Conservation (phyloP, 1,140 invertebrate genomes). For the Latrodectus geometricus region DNA sequence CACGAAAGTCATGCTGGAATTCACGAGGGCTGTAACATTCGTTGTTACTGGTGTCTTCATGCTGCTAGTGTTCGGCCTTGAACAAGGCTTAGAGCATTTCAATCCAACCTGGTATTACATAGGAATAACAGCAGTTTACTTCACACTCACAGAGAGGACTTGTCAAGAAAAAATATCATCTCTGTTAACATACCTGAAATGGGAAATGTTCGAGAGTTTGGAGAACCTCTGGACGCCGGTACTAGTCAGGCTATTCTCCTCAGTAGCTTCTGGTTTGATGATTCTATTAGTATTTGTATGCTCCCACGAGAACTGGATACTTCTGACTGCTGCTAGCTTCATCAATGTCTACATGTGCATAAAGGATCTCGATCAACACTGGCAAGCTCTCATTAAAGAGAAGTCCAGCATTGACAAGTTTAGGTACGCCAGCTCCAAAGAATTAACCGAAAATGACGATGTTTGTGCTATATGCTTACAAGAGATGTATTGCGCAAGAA, state of each 20-base stretch:
- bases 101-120: slow-evolving; percentile 77
- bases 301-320: slow-evolving; percentile 63
- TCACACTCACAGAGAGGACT: slow-evolving; percentile 79
- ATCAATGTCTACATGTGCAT: slow-evolving; percentile 77
- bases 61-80: slow-evolving; percentile 79
- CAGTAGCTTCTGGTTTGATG: slow-evolving; percentile 68
- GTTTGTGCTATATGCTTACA: slow-evolving; percentile 82
- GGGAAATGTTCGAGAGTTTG: slow-evolving; percentile 76
- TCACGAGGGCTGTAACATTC: slow-evolving; percentile 84
- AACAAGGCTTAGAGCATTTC: slow-evolving; percentile 81
- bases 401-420: slow-evolving; percentile 75
- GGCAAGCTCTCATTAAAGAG: slow-evolving; percentile 73
- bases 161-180: slow-evolving; percentile 73
- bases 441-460: slow-evolving; percentile 78
- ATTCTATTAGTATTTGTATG: slow-evolving; percentile 57
- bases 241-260: slow-evolving; percentile 73
- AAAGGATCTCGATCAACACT: slow-evolving; percentile 74
- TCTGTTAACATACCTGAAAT: slow-evolving; percentile 73
- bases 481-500: slow-evolving; percentile 75
- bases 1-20: slow-evolving; percentile 83
- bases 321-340: slow-evolving; percentile 75
- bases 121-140: slow-evolving; percentile 77
- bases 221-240: slow-evolving; percentile 78
- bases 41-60: slow-evolving; percentile 83
- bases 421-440: slow-evolving; percentile 75